phyloP scores from a whole-genome alignment of 2,797 vertebrate genomes.

The Austrolebias charrua region DNA sequence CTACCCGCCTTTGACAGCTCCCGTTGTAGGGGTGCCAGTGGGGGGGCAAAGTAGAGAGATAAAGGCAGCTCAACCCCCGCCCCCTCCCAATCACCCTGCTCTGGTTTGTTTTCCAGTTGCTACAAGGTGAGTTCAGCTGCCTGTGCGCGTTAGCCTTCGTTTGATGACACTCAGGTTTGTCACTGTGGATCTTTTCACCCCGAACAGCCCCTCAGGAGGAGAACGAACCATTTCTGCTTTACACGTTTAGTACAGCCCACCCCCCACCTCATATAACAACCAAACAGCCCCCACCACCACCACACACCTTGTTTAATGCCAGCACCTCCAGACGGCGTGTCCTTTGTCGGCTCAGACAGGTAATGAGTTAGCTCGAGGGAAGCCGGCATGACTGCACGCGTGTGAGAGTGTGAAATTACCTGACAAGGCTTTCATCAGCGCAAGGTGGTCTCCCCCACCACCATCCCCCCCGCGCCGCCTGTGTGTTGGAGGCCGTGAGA shows the following conservation, averaged over 20 bases:
- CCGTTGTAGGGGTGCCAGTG: constrained; percentile 56
- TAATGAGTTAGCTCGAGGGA: constrained; percentile 73
- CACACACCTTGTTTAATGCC: constrained; percentile 57
- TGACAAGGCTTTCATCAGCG: constrained; percentile 59
- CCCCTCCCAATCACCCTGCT: not conserved
- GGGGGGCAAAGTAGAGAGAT: no score
- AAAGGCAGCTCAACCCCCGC: no score
- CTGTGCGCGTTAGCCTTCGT: constrained; percentile 50
- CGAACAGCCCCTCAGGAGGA: constrained; percentile 48
- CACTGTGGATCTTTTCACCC: constrained; percentile 3
- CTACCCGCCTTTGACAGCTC: constrained; percentile 73
- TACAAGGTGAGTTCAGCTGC: constrained; percentile 70
- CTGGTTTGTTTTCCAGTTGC: constrained; percentile 34
- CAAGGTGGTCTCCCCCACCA: constrained; percentile 35
- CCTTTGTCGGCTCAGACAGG: constrained; percentile 54
- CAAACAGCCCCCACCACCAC: not conserved
- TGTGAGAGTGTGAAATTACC: constrained; percentile 74
- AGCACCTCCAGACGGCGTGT: constrained; percentile 12
- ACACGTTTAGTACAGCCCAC: constrained; percentile 51
- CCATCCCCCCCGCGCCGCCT: constrained; percentile 37
- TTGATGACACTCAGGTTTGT: constrained; percentile 40
- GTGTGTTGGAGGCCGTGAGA: constrained; percentile 21
- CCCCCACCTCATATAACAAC: no score
- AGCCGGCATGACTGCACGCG: constrained; percentile 59
- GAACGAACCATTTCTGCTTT: constrained; percentile 45